Evolutionary conservation across 2,888 invertebrate genomes (phyloP), one percentile per base, ranked within the genome.

Genomic region (Cataglyphis rosenhaueri): DNA sequence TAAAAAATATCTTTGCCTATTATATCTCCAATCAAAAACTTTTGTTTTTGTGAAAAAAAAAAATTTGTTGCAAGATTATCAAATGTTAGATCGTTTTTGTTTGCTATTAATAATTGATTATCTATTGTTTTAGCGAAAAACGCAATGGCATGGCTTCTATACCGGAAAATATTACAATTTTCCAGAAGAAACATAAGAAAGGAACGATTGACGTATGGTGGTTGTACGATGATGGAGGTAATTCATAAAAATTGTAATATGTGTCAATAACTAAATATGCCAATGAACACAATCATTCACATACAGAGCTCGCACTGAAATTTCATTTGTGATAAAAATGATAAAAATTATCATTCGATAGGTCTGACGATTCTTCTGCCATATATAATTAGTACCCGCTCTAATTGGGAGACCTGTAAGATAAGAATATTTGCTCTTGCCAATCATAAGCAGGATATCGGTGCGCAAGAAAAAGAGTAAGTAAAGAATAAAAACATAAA

Each of bases 151-250:
- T 93, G 79, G 44, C 90, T 38, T 85, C 90, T 4, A 95, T 97
- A 73, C 95, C 97, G 8, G 96, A 97, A 81, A 96, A 96, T 74
- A 96, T 97, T 94, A 96, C 97, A 18, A 95, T 97, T 86, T 98
- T 98, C 94, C 97, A 97, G 86, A 96, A 96, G 86, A 98, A 98
- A 92, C 96, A 98, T 95, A 96, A 96, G 79, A 96, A 96, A 85
- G 98, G 98, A 15, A 97, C 96, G 0, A 97, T 99, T 62, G 99
- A 99, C 95, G 98, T 99, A 65, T 99, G 98, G 98, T 99, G 99
- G 99, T 95, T 99, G 90, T 99, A 98, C 94, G 99, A 99, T 94
- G 99, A 98, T 94, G 98, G 98, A 92, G 98, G 98, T 93, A 90
- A 92, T 84, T 87, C 73, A 79, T 32, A 71, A 83, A 81, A 83